Percentiles rank a stretch among this genome's conserved stretches.
These are phyloP conservation scores for Trichogramma evanescens DNA, from an alignment of 2,888 invertebrate species.

Conservation along the genomic window DNA sequence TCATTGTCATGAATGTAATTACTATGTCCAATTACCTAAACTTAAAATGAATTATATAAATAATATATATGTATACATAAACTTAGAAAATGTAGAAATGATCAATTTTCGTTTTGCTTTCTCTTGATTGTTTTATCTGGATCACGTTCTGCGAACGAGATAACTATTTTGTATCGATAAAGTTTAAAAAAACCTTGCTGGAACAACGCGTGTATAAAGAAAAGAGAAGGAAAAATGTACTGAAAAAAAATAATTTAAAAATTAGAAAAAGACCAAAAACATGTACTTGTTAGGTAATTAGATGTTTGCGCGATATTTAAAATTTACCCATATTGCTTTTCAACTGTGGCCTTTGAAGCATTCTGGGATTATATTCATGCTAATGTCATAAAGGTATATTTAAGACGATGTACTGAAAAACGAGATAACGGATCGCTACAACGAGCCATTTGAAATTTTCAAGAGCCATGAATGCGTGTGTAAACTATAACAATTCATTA, in stretches of 20 bases:
- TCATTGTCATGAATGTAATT: slow-evolving; percentile 32
- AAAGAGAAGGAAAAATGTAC: slow-evolving; percentile 4
- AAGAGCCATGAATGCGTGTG: slow-evolving; percentile 11
- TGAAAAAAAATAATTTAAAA: slow-evolving; percentile 1
- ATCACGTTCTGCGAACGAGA: slow-evolving; percentile 15
- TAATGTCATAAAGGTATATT: slow-evolving; percentile 29
- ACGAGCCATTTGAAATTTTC: slow-evolving; percentile 25
- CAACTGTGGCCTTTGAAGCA: slow-evolving; percentile 38
- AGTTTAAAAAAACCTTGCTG: slow-evolving; percentile 2
- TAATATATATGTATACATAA: slow-evolving; percentile 9
- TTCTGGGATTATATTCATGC: slow-evolving; percentile 39
- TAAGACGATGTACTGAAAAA: slow-evolving; percentile 22
- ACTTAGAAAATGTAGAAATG: slow-evolving; percentile 5
- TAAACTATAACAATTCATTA: too few species aligned
- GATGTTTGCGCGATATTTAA: slow-evolving; percentile 33
- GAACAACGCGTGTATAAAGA: slow-evolving; percentile 1
- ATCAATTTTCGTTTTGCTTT: slow-evolving; percentile 7
- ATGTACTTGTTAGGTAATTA: slow-evolving; percentile 32
- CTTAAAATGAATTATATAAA: too few species aligned
- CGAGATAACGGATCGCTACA: slow-evolving; percentile 12
- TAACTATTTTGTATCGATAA: neutral
- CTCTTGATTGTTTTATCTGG: slow-evolving; percentile 5
- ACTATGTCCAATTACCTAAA: slow-evolving; percentile 33
- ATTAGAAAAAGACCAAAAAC: slow-evolving; percentile 21
- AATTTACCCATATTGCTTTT: slow-evolving; percentile 40